Conservation (phyloP, 2,888 invertebrate genomes). For the Pycnomerus fuliginosus region DNA sequence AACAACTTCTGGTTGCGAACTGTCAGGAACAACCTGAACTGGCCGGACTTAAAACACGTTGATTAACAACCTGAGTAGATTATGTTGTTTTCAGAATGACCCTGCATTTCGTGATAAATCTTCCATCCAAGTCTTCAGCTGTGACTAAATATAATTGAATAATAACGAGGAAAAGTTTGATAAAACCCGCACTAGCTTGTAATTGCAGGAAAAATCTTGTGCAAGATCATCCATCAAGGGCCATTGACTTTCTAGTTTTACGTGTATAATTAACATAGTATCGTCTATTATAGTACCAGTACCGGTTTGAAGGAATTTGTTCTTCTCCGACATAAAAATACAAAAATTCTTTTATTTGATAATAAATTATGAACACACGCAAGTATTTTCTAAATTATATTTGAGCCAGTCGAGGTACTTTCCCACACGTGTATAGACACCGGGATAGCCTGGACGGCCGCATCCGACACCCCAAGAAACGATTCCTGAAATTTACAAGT, state of each 20-base stretch:
- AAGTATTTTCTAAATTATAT: constrained; percentile 72
- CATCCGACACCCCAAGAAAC: constrained; percentile 87
- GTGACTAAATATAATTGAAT: too few relatives aligned
- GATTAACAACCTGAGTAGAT: constrained; percentile 18
- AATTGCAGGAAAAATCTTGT: too few relatives aligned
- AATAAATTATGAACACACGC: constrained; percentile 58
- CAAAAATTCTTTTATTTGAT: not conserved
- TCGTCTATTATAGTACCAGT: constrained; percentile 1
- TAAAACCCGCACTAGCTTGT: too few relatives aligned
- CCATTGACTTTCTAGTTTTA: constrained; percentile 12
- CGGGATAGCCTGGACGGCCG: constrained; percentile 71
- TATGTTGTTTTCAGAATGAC: constrained; percentile 13
- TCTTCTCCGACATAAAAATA: too few relatives aligned
- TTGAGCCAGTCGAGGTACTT: constrained; percentile 74
- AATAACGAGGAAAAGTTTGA: too few relatives aligned
- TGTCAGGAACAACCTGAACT: constrained; percentile 31
- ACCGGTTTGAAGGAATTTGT: constrained; percentile 11
- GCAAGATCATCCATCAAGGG: constrained; percentile 2
- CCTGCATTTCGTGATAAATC: not conserved
- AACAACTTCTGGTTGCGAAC: constrained; percentile 32
- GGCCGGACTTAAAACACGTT: constrained; percentile 26
- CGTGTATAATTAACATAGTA: constrained; percentile 7
- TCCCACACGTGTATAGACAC: constrained; percentile 71
- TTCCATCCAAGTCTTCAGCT: too few relatives aligned
- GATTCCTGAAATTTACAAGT: constrained; percentile 58